Conservation (phyloP, 2,797 vertebrate species). For the Eulemur coronatus region DNA sequence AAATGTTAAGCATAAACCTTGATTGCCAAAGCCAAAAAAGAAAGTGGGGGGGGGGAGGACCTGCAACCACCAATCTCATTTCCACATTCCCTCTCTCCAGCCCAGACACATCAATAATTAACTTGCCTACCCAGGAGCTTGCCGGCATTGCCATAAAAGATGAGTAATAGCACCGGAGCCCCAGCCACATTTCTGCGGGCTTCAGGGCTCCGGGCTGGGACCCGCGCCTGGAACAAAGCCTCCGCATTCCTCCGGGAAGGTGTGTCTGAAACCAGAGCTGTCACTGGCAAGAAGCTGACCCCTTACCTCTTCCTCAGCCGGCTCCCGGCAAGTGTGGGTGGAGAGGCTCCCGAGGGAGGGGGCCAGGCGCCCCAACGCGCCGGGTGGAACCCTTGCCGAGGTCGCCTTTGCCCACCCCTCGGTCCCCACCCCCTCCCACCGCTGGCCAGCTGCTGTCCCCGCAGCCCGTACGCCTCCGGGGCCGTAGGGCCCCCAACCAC, state of each 20-base stretch:
- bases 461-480: background rate
- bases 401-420: background rate
- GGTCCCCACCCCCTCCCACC: background rate
- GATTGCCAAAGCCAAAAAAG: background rate
- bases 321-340: background rate
- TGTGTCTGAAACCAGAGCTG: constrained; percentile 83
- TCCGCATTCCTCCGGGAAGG: constrained; percentile 83
- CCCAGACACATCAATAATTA: constrained; percentile 76
- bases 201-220: constrained; percentile 69
- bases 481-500: background rate
- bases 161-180: constrained; percentile 80
- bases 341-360: background rate
- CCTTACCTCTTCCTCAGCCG: constrained; percentile 10
- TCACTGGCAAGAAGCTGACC: constrained; percentile 46
- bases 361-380: background rate
- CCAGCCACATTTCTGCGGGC: constrained; percentile 39
- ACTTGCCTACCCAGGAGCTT: constrained; percentile 64
- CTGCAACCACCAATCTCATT: constrained; percentile 49
- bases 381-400: background rate
- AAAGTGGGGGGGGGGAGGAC: background rate
- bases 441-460: background rate
- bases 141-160: constrained; percentile 61
- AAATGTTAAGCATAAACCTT: constrained; percentile 36
- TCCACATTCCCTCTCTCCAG: constrained; percentile 52
- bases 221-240: constrained; percentile 79